Conservation (phyloP, 1,140 invertebrate genomes). For the Myzus persicae region DNA sequence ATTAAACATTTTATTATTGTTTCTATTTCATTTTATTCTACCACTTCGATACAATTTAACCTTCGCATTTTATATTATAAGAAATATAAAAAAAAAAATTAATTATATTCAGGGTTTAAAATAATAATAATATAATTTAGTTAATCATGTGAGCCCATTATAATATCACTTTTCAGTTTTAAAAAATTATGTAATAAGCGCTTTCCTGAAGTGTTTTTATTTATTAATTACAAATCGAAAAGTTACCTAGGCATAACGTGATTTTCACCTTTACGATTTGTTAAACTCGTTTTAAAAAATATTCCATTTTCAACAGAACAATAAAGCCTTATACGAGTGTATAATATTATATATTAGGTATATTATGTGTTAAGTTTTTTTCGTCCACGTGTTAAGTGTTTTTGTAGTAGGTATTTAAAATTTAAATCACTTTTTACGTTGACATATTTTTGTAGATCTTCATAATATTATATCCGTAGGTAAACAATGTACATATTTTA, state of each 20-base stretch:
- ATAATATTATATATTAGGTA: neutral
- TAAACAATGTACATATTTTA: neutral
- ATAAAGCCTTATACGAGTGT: neutral
- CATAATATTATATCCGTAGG: neutral
- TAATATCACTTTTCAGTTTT: neutral
- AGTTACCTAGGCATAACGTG: too few species aligned
- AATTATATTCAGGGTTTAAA: neutral
- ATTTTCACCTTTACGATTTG: constrained; percentile 1
- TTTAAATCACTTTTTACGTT: neutral
- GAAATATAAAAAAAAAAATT: neutral
- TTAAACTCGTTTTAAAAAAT: neutral
- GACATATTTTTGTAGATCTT: neutral
- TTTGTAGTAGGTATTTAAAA: neutral
- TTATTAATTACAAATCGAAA: neutral
- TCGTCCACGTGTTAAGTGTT: neutral
- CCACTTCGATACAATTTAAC: neutral
- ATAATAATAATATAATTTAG: neutral
- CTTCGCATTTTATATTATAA: too few species aligned
- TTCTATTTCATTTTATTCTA: neutral
- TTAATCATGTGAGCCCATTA: neutral
- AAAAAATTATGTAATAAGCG: neutral
- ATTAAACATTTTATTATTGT: neutral
- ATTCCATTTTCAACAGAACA: neutral
- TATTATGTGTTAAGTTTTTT: neutral
- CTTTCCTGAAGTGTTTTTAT: neutral